These are phyloP conservation scores for Bursaphelenchus mucronatus DNA, from an alignment of 1,140 invertebrate species.

Conservation along the genomic window DNA sequence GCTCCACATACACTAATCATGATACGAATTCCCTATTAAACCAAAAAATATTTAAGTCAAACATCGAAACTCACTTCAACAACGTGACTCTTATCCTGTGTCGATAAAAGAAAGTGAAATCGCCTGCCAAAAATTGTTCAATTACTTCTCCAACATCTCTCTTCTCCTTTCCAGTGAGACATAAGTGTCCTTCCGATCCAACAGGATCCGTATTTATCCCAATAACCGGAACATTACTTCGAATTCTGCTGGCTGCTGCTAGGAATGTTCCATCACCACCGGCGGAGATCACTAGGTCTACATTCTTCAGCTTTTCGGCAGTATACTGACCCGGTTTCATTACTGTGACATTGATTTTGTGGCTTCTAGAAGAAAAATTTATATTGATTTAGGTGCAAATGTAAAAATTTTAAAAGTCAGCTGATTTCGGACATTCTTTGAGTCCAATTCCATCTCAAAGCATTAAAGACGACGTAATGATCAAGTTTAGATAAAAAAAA, in stretches of 20 bases:
- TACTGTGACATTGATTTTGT: constrained; percentile 47
- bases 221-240: constrained; percentile 77
- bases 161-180: constrained; percentile 75
- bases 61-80: constrained; percentile 37
- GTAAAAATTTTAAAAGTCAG: no score
- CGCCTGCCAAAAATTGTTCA: constrained; percentile 69
- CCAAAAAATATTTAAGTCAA: no score
- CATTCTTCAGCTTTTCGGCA: constrained; percentile 75
- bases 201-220: constrained; percentile 96
- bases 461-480: background rate
- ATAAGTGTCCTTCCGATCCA: constrained; percentile 82
- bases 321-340: constrained; percentile 47
- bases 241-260: constrained; percentile 79
- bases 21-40: no score
- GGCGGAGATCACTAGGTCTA: constrained; percentile 85
- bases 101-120: constrained; percentile 74
- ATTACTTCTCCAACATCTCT: constrained; percentile 71
- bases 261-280: constrained; percentile 98
- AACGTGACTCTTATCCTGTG: constrained; percentile 81
- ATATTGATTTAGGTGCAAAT: no score
- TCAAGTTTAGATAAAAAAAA: background rate
- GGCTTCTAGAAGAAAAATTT: constrained; percentile 36
- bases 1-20: no score
- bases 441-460: background rate
- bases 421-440: background rate